phyloP scores from a whole-genome alignment of 2,888 invertebrate genomes.

The Tiphia femorata region DNA sequence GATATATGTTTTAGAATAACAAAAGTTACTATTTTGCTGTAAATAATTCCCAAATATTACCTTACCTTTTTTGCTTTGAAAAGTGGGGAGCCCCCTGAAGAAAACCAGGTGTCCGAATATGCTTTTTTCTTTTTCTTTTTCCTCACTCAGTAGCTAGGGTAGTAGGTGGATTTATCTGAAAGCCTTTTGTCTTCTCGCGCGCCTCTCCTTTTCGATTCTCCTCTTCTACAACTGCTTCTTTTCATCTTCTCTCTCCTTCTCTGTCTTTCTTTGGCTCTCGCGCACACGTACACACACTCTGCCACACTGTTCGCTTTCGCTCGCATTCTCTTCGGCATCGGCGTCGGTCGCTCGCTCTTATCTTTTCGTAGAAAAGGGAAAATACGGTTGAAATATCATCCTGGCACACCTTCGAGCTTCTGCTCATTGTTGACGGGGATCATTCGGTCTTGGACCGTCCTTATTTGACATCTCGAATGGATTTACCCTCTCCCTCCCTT shows the following conservation, averaged over 20 bases:
- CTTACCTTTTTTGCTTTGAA: no score
- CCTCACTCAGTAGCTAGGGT: no score
- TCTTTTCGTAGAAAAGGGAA: slow-evolving; percentile 3
- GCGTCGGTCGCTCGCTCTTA: not conserved
- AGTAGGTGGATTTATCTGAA: slow-evolving; percentile 21
- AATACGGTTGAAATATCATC: slow-evolving; percentile 37
- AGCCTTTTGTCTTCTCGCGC: slow-evolving; percentile 29
- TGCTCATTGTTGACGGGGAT: slow-evolving; percentile 34
- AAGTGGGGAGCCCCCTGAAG: no score
- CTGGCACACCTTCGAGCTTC: slow-evolving; percentile 5
- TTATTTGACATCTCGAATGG: no score
- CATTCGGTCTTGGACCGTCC: slow-evolving; percentile 35
- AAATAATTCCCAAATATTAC: no score
- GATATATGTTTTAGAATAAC: no score
- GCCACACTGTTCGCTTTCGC: not conserved
- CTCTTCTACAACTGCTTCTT: slow-evolving; percentile 13
- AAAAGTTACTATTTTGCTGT: no score
- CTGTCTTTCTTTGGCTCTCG: slow-evolving; percentile 1
- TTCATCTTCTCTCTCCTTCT: slow-evolving; percentile 18
- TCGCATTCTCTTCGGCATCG: not conserved
- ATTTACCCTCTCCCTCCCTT: slow-evolving; percentile 11
- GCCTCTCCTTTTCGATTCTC: slow-evolving; percentile 19
- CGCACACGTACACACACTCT: not conserved
- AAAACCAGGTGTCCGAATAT: no score
- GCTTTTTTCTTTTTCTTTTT: no score